These are phyloP conservation scores for Thalassarche chlororhynchos DNA, from an alignment of 2,113 vertebrate genomes.

Conservation along the genomic window DNA sequence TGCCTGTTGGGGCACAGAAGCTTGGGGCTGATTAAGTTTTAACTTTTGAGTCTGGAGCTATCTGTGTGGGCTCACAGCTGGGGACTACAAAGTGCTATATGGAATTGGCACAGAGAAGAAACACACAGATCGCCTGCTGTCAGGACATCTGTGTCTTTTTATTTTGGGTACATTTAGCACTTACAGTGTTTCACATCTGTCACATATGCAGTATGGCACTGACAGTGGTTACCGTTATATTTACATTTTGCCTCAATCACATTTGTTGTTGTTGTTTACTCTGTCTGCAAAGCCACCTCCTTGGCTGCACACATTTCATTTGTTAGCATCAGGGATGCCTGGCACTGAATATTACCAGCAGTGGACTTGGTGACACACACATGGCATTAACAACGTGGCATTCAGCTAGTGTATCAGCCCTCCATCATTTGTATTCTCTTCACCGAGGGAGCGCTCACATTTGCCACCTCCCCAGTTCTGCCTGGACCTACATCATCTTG, in stretches of 20 bases:
- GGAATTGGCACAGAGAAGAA: constrained; percentile 70
- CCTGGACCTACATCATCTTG: neutral
- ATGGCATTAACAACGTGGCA: neutral
- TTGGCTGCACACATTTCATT: constrained; percentile 19
- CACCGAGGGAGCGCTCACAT: neutral
- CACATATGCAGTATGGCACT: constrained; percentile 58
- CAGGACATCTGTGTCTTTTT: constrained; percentile 73
- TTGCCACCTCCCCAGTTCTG: neutral
- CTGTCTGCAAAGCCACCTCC: constrained; percentile 48
- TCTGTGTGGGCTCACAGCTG: constrained; percentile 73
- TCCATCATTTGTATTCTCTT: neutral
- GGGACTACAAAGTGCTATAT: constrained; percentile 70
- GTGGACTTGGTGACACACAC: neutral
- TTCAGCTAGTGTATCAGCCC: neutral
- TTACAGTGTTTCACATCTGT: constrained; percentile 65
- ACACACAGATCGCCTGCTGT: constrained; percentile 71
- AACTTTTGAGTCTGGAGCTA: constrained; percentile 61
- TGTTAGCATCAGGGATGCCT: neutral
- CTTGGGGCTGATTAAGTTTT: constrained; percentile 64
- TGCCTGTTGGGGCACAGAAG: constrained; percentile 46
- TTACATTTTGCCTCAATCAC: constrained; percentile 53
- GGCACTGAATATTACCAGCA: neutral
- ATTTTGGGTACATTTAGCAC: constrained; percentile 75
- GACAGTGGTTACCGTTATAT: constrained; percentile 57
- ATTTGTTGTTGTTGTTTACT: constrained; percentile 52